These are phyloP conservation scores for Hyposoter didymator DNA, from an alignment of 2,888 invertebrate species.

Conservation along the genomic window DNA sequence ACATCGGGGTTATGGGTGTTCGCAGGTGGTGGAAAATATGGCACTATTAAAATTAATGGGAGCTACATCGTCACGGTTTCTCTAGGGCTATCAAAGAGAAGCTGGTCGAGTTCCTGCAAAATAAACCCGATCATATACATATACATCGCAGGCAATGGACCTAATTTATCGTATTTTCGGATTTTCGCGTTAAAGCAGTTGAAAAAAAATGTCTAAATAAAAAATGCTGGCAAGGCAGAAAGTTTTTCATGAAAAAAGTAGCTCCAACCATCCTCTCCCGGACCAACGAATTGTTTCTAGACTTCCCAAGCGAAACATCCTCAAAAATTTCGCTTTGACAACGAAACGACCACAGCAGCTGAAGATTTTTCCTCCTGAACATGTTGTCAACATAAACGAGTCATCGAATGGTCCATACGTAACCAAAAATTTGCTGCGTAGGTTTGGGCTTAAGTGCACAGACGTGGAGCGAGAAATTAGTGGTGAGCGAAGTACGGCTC, in stretches of 20 bases:
- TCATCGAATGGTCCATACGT: background rate
- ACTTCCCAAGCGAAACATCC: no score
- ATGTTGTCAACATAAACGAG: background rate
- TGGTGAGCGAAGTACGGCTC: conserved; percentile 57
- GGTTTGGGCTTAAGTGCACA: background rate
- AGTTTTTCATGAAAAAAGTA: no score
- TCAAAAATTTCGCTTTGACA: no score
- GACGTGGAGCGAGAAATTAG: conserved; percentile 45
- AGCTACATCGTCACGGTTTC: conserved; percentile 67
- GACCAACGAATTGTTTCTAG: no score
- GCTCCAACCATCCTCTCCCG: no score
- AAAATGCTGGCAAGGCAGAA: no score
- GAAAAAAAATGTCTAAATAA: background rate
- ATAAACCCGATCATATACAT: conserved; percentile 13
- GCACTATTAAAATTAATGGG: conserved; percentile 78
- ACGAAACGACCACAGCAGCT: no score
- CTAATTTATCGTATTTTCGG: background rate
- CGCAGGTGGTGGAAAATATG: conserved; percentile 76
- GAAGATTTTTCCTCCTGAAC: no score
- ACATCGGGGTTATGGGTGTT: conserved; percentile 71
- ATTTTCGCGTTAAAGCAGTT: background rate
- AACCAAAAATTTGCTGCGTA: conserved; percentile 4
- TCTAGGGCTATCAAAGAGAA: conserved; percentile 38
- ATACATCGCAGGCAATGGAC: background rate
- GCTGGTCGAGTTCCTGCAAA: conserved; percentile 44